phyloP scores from a whole-genome alignment of 2,113 vertebrate species.

The Atractosteus spatula region DNA sequence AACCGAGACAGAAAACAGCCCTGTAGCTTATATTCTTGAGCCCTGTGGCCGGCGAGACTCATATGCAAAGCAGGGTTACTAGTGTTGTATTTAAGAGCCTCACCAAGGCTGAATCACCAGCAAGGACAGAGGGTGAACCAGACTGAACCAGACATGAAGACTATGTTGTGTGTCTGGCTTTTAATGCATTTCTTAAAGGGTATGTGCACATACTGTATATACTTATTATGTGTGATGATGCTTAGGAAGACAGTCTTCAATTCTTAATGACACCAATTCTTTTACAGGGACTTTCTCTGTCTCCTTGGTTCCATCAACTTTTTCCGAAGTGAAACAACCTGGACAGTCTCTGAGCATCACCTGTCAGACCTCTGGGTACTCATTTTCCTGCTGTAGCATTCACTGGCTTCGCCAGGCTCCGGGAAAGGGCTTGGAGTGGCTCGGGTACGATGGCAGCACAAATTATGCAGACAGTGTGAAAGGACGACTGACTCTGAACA shows the following conservation, averaged over 20 bases:
- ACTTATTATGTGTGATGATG: no score
- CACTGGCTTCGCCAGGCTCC: not conserved
- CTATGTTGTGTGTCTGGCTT: not conserved
- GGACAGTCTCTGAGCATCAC: constrained; percentile 9
- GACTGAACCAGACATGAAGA: not conserved
- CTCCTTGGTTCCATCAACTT: not conserved
- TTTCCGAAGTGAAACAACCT: not conserved
- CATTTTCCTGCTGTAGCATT: not conserved
- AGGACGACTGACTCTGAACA: not conserved
- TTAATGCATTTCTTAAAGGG: not conserved
- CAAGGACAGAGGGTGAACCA: no score
- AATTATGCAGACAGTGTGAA: constrained; percentile 1
- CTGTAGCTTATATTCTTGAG: no score
- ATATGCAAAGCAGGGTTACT: no score
- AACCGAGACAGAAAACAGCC: no score
- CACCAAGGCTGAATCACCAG: no score
- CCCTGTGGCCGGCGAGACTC: no score
- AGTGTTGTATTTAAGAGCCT: no score
- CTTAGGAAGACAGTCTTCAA: no score
- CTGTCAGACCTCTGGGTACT: constrained; percentile 8
- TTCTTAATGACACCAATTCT: no score
- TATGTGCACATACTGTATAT: not conserved
- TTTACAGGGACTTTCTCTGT: no score
- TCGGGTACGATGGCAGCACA: constrained; percentile 18
- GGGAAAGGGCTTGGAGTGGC: not conserved